phyloP scores from a whole-genome alignment of 2,113 vertebrate species.

The Myotis brandtii region DNA sequence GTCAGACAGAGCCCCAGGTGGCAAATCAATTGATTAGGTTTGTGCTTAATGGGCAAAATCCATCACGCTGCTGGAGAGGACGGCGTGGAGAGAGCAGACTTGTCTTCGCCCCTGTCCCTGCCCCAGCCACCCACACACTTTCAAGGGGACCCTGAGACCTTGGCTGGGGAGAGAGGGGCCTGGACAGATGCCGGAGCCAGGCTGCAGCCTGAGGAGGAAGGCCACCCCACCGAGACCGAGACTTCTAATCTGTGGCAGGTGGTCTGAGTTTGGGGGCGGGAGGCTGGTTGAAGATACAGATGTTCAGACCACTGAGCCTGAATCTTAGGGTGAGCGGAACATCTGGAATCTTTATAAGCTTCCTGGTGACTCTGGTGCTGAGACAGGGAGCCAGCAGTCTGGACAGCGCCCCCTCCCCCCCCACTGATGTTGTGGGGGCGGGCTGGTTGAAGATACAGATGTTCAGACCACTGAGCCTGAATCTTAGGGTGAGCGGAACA shows the following conservation, averaged over 20 bases:
- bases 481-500: background rate
- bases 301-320: background rate
- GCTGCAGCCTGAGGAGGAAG: background rate
- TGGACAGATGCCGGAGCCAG: background rate
- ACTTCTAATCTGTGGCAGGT: background rate
- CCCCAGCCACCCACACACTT: background rate
- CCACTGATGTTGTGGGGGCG: background rate
- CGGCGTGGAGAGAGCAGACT: background rate
- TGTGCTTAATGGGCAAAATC: slow-evolving; percentile 69
- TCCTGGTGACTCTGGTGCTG: background rate
- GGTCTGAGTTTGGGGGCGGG: background rate
- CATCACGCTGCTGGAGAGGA: slow-evolving; percentile 29
- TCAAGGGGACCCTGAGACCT: background rate
- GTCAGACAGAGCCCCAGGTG: slow-evolving; percentile 71
- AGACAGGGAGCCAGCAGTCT: background rate
- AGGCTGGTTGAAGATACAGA: background rate
- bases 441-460: background rate
- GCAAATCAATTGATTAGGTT: slow-evolving; percentile 66
- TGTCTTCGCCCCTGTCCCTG: background rate
- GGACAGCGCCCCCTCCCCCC: background rate
- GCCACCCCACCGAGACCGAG: rapidly evolving
- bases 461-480: background rate
- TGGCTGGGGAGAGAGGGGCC: background rate
- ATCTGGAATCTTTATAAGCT: background rate
- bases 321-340: background rate